phyloP scores from a whole-genome alignment of 2,113 vertebrate genomes.

The Octodon degus region DNA sequence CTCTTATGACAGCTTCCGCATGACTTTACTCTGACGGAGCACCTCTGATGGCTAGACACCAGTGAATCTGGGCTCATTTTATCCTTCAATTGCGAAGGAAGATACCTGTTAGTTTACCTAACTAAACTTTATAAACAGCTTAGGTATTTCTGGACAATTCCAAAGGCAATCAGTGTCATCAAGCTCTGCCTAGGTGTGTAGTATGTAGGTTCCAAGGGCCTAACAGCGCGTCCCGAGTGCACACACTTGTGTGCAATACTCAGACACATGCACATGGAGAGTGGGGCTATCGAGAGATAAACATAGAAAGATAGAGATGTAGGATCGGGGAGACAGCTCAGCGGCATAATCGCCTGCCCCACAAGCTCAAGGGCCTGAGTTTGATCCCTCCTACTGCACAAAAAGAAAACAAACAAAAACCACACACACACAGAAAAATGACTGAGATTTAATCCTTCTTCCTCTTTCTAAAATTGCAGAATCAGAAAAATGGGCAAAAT shows the following conservation, averaged over 20 bases:
- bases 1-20: conserved; percentile 22
- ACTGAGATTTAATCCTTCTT: background rate
- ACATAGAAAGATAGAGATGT: background rate
- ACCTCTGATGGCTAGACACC: background rate
- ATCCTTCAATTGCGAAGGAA: conserved; percentile 26
- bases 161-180: conserved; percentile 60
- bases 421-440: too few relatives aligned
- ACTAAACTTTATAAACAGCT: conserved; percentile 68
- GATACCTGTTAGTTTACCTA: conserved; percentile 66
- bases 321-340: too few relatives aligned
- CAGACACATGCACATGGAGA: background rate
- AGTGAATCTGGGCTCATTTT: conserved; percentile 40
- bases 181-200: background rate
- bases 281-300: background rate
- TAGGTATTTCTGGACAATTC: conserved; percentile 55
- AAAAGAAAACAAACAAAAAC: too few relatives aligned
- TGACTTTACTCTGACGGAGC: background rate
- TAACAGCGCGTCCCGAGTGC: background rate
- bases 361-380: too few relatives aligned
- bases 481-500: background rate
- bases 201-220: background rate
- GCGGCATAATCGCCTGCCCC: too few relatives aligned
- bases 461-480: background rate
- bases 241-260: background rate
- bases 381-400: too few relatives aligned